Base-by-base conservation (phyloP, 2,888 invertebrate species). In the Tortricodes alternella region DNA sequence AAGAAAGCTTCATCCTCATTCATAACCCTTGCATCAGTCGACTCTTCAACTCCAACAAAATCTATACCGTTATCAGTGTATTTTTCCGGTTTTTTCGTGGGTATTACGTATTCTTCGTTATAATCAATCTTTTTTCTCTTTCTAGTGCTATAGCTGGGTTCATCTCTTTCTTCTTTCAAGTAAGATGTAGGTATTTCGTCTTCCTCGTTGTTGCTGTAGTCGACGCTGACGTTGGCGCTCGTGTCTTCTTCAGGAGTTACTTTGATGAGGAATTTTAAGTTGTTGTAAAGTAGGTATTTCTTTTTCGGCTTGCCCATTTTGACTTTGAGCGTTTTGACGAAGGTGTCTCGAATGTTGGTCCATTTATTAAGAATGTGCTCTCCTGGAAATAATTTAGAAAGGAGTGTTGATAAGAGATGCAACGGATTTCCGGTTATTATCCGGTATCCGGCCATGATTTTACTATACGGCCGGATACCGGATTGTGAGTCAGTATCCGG, bases 1-100 rank as follows among this genome's bases (percentile, higher is more conserved):
- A 90, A 90, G 60, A 90, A 90, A 0, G 89, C 89, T 56, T 90
- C 90, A 56, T 90, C 89, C 58, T 90, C 90, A 52, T 90, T 89
- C 89, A 90, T 89, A 0, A 90, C 65, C 23, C 89, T 73, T 0
- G 82, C 79, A 50, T 89, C 87, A 50, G 70, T 73, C 0, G 61
- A 59, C 3, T 78, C 78, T 2, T 79, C 78, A 0, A 82, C 66
- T 58, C 77, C 81, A 0, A 78, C 69, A 37, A 80, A 78, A 62
- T 85, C 79, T 15, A 82, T 64, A 1, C 73, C 73, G 4, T 64
- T 67, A 4, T 60, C 62, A 1, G 32, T 63, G 53, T 1, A 58
- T 50, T 34, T 63, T 52, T 15, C 35, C 13, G 24, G 19, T 18
- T n/a, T 53, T 51, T 52, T 61, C 35, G 50, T 62, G 29, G 46